Percentiles rank a stretch among this genome's conserved stretches.
phyloP scores from a whole-genome alignment of 2,113 vertebrate species.

The Apteryx mantelli region DNA sequence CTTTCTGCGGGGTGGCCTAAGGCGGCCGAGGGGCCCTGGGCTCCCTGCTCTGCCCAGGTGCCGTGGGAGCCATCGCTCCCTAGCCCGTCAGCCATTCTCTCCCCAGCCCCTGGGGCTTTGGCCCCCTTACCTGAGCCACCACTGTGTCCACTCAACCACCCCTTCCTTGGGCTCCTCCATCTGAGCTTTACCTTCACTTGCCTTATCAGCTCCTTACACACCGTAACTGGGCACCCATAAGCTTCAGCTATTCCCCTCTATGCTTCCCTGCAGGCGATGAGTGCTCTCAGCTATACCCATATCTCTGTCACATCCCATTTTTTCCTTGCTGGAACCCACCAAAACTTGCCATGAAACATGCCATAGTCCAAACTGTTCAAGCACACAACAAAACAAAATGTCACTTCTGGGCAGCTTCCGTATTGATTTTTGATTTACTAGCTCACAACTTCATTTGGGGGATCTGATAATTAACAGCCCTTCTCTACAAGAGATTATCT shows the following conservation, averaged over 20 bases:
- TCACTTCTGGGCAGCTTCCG: neutral
- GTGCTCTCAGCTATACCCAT: neutral
- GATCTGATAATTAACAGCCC: neutral
- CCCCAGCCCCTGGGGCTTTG: neutral
- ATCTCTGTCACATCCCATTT: accelerated
- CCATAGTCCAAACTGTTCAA: neutral
- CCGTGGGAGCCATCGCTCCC: neutral
- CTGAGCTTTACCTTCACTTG: neutral
- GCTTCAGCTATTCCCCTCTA: neutral
- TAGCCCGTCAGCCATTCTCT: neutral
- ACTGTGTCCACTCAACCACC: neutral
- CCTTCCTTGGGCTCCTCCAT: neutral
- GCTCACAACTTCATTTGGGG: neutral
- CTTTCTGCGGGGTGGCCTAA: neutral
- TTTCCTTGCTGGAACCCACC: neutral
- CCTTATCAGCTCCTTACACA: accelerated
- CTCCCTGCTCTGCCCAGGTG: neutral
- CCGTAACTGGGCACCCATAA: neutral
- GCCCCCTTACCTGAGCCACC: neutral
- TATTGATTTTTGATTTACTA: neutral
- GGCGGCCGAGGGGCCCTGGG: neutral
- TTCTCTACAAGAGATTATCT: neutral
- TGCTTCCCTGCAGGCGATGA: accelerated
- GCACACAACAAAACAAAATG: neutral
- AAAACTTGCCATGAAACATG: neutral